Base-by-base conservation (phyloP, 2,888 invertebrate species). In the Cataglyphis livida region DNA sequence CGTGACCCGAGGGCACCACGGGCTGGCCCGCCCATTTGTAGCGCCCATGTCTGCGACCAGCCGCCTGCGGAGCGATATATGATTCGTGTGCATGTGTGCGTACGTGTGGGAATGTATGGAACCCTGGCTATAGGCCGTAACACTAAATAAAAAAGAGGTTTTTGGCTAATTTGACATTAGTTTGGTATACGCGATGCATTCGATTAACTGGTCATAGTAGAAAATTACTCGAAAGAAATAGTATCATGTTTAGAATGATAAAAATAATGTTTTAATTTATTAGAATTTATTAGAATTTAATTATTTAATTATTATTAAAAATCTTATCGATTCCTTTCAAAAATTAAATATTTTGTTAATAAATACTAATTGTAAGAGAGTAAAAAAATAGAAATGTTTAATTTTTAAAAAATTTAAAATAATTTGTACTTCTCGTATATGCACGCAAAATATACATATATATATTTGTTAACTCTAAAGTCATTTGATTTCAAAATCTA, bases 1-100 rank as follows among this genome's bases (percentile, higher is more conserved):
- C 90, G 91, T 93, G 93, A 93, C 93, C 93, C 89, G 90, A 92
- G 92, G 93, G 93, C 92, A 93, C 89, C 91, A 88, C 90, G 90
- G 91, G 84, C 93, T 89, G 93, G 92, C 89, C 93, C 93, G 93
- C 93, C 93, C 93, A 93, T 93, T 93, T 93, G 93, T 93, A 93
- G 93, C 93, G 92, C 93, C 93, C 91, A 91, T 93, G 92, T 93
- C 92, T 93, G 92, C 91, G 91, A 92, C 90, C 91, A 93, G 92
- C 93, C 93, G 93, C 92, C 93, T 91, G 92, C 90, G 88, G 92
- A 92, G 92, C 89, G 90, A 90, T 90, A 91, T 90, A 90, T 84
- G 85, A 81, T 82, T 86, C 89, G 87, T 86, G 84, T 87, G 86
- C 87, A 41, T 59, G 59, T 73, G 44, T 44, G 78, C 57, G 54